Evolutionary conservation across 2,113 vertebrate genomes (phyloP).

Genomic region (Megalops atlanticus): DNA sequence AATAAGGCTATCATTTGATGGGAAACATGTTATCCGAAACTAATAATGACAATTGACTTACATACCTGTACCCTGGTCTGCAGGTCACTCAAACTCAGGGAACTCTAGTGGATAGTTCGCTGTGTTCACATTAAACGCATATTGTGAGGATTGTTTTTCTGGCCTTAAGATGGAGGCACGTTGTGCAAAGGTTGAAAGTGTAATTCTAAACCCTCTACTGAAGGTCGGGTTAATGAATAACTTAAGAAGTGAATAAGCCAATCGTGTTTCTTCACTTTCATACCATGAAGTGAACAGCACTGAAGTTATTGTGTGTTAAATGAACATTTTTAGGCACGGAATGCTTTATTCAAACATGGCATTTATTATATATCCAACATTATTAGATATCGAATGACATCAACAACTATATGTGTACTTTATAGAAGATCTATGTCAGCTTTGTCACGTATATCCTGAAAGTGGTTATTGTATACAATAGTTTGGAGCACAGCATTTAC

Average conservation of each 20-base stretch:
- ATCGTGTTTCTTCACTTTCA: constrained; percentile 32
- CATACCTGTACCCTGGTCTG: constrained; percentile 54
- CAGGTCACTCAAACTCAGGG: constrained; percentile 10
- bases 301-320: neutral
- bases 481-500: too few relatives aligned
- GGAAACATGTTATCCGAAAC: neutral
- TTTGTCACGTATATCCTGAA: too few relatives aligned
- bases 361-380: too few relatives aligned
- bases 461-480: too few relatives aligned
- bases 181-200: constrained; percentile 68
- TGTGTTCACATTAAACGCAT: constrained; percentile 19
- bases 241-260: constrained; percentile 54
- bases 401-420: too few relatives aligned
- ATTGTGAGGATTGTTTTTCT: constrained; percentile 26
- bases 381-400: too few relatives aligned
- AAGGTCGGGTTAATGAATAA: constrained; percentile 71
- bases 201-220: constrained; percentile 50
- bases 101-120: neutral
- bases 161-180: constrained; percentile 52
- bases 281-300: constrained; percentile 42
- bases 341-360: neutral
- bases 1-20: neutral
- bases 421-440: too few relatives aligned
- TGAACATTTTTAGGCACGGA: neutral
- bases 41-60: neutral